Evolutionary conservation across 2,797 vertebrate genomes (phyloP).

Genomic region (Enteromius unitaeniatus): DNA sequence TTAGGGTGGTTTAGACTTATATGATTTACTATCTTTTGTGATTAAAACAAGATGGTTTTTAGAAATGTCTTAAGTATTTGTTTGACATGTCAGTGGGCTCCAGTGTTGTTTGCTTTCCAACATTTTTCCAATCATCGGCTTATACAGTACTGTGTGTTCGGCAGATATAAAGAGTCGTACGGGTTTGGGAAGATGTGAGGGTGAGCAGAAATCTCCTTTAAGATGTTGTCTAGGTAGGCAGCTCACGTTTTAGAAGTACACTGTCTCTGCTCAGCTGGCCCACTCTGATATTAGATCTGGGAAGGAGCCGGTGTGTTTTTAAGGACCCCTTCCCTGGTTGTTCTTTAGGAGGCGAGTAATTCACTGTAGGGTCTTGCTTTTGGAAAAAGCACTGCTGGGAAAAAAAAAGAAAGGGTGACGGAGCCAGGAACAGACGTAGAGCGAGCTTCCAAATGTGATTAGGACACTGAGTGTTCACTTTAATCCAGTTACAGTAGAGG

Average conservation of each 20-base stretch:
- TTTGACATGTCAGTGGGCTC: not conserved
- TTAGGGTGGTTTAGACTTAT: not conserved
- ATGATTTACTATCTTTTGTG: not conserved
- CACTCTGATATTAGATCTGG: conserved; percentile 21
- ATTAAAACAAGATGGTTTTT: not conserved
- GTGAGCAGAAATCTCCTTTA: not conserved
- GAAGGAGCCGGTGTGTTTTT: conserved; percentile 19
- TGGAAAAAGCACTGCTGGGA: conserved; percentile 35
- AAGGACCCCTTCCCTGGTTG: conserved; percentile 13
- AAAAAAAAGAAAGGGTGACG: conserved; percentile 20
- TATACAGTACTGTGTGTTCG: not conserved
- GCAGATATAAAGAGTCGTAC: not conserved
- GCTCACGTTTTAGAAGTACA: not conserved
- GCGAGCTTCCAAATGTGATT: conserved; percentile 69
- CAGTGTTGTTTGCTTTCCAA: not conserved
- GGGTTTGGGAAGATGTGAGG: not conserved
- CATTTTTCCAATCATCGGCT: too few species aligned
- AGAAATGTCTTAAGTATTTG: not conserved
- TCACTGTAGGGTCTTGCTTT: conserved; percentile 47
- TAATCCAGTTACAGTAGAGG: conserved; percentile 72
- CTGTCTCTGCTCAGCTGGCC: not conserved
- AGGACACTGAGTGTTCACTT: conserved; percentile 66
- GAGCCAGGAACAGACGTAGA: conserved; percentile 64
- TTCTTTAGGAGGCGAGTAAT: conserved; percentile 45
- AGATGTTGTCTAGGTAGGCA: not conserved